Percentiles rank a stretch among this genome's conserved stretches.
Evolutionary conservation across 1,140 invertebrate genomes (phyloP).

Genomic region (Leptestheria dahalacensis): DNA sequence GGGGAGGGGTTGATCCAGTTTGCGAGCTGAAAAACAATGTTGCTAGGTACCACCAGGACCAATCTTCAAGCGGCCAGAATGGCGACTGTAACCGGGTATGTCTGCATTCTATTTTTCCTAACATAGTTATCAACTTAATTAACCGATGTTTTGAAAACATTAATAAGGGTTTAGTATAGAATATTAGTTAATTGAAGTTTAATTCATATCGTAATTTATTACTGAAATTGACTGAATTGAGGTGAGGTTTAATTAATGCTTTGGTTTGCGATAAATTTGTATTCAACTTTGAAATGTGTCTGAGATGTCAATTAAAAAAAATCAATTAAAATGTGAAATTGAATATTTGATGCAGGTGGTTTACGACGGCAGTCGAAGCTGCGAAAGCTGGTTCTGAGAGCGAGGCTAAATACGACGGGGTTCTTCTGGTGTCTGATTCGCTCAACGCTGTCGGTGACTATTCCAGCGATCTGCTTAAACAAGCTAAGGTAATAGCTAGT

Average conservation of each 20-base stretch:
- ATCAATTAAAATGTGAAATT: background rate
- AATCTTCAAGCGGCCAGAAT: background rate
- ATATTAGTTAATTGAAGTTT: too few species aligned
- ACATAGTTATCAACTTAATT: too few species aligned
- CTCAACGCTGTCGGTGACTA: background rate
- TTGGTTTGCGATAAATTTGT: too few species aligned
- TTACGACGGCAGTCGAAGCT: background rate
- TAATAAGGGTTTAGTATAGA: too few species aligned
- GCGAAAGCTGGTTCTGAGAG: background rate
- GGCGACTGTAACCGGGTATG: background rate
- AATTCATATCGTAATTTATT: too few species aligned
- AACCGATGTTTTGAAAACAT: too few species aligned
- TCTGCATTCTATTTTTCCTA: too few species aligned
- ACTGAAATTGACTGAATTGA: too few species aligned
- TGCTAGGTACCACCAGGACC: background rate
- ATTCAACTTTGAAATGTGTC: too few species aligned
- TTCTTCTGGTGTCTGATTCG: slow-evolving; percentile 4
- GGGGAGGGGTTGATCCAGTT: background rate
- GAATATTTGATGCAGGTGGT: background rate
- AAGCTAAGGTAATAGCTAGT: slow-evolving; percentile 9
- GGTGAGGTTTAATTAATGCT: too few species aligned
- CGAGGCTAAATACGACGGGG: background rate
- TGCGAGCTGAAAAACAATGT: background rate
- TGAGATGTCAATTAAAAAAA: too few species aligned
- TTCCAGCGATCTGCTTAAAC: background rate